These are phyloP conservation scores for Zosterops borbonicus DNA, from an alignment of 2,113 vertebrate genomes.

Conservation along the genomic window DNA sequence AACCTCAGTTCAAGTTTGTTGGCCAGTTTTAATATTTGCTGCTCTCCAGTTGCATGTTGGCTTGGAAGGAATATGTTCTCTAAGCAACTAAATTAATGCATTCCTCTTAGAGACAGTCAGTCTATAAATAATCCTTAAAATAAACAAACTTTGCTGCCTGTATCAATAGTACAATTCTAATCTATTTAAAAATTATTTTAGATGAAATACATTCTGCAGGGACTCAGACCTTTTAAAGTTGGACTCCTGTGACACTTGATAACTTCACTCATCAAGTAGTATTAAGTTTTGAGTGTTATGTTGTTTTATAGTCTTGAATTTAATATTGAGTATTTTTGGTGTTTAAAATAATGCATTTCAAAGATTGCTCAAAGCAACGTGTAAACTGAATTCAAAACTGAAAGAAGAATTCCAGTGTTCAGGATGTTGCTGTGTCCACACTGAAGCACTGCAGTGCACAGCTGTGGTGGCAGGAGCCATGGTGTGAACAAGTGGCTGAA, in stretches of 20 bases:
- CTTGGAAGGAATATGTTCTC: constrained; percentile 40
- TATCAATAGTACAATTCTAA: background rate
- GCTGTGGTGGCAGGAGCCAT: background rate
- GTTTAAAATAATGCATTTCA: background rate
- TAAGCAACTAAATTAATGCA: background rate
- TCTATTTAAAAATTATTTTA: background rate
- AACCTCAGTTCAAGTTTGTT: background rate
- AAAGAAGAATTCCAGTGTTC: background rate
- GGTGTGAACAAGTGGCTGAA: background rate
- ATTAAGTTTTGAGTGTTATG: background rate
- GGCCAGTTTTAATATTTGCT: background rate
- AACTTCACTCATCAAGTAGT: background rate
- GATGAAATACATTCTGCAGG: background rate
- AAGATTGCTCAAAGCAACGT: background rate
- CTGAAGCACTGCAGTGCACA: background rate
- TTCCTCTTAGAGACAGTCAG: constrained; percentile 9
- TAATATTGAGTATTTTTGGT: background rate
- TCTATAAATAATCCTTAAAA: constrained; percentile 56
- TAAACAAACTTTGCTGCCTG: background rate
- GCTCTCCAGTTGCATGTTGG: background rate
- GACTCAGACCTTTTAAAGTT: background rate
- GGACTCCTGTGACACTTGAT: background rate
- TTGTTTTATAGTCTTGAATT: background rate
- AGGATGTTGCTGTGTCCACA: background rate
- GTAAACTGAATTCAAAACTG: background rate